Base-by-base conservation (phyloP, 1,140 invertebrate species). In the Pentalonia nigronervosa region DNA sequence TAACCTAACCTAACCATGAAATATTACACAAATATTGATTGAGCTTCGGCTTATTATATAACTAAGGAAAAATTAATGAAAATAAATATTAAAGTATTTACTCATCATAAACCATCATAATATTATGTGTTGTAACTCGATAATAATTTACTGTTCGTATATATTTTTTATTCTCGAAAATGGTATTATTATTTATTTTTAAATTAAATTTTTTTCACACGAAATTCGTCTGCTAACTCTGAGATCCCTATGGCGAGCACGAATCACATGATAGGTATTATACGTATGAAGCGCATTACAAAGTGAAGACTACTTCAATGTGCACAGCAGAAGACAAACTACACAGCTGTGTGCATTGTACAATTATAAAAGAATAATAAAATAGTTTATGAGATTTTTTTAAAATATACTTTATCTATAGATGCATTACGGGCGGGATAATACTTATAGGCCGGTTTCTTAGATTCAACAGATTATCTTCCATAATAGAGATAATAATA, bases 381-480 rank as follows among this genome's bases (percentile, higher is more conserved):
- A 88, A 88, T 17, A 88, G 14, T 50, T 48, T 50, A 34, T 21
- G 17, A 34, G 21, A 20, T 34, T 34, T 8, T 30, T 50, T 47
- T 25, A 23, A 88, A 30, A 41, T 41, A 41, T 41, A 41, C 41
- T 41, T 4, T 4, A 41, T 41, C 41, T 41, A 41, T 20, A 88
- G 7, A 88, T 48, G 45, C 86, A 88, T 50, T 88, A 34, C 34
- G 25, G 23, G 50, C 47, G 25, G 6, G 25, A 86, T 86, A 47
- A 17, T 53, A 34, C 21, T 89, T 89, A 23, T 25, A 36, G 23
- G 21, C 23, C 87, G 34, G 87, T 23, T 9, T 34, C 48, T 34
- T 14, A 9, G n/a, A 88, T n/a, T 88, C 47, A 53, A 53, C 47
- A 89, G 47, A 89, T 50, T 53, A 48, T 89, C 34, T 89, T 89